phyloP scores from a whole-genome alignment of 2,797 vertebrate genomes.

The Neoniphon sammara region DNA sequence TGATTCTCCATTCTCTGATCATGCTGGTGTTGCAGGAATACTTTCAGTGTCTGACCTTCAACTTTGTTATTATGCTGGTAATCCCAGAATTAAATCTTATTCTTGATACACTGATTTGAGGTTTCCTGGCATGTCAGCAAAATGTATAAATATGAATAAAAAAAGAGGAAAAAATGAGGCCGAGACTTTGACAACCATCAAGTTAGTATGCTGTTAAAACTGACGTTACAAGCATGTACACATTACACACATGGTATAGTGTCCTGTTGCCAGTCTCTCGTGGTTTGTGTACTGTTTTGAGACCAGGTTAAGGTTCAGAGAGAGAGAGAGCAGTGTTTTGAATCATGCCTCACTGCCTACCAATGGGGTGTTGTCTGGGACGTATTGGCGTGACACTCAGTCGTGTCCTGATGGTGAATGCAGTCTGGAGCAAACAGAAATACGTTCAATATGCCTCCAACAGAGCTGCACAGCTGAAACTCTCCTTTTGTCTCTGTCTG shows the following conservation, averaged over 20 bases:
- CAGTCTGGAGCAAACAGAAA: background rate
- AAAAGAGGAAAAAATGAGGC: background rate
- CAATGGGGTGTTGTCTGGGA: background rate
- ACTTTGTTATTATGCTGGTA: too few relatives aligned
- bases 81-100: too few relatives aligned
- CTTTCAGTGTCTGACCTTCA: too few relatives aligned
- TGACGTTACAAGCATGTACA: background rate
- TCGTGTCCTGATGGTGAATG: background rate
- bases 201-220: too few relatives aligned
- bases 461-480: too few relatives aligned
- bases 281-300: background rate
- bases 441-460: conserved; percentile 2
- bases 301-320: background rate
- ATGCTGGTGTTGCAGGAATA: too few relatives aligned
- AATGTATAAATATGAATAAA: background rate
- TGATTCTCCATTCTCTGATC: too few relatives aligned
- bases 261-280: too few relatives aligned
- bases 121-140: background rate
- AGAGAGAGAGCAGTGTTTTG: background rate
- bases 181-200: background rate
- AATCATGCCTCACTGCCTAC: background rate
- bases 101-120: too few relatives aligned
- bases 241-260: background rate
- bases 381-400: background rate
- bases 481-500: conserved; percentile 8